Evolutionary conservation across 2,888 invertebrate genomes (phyloP).

Genomic region (Drosophila acutilabella): DNA sequence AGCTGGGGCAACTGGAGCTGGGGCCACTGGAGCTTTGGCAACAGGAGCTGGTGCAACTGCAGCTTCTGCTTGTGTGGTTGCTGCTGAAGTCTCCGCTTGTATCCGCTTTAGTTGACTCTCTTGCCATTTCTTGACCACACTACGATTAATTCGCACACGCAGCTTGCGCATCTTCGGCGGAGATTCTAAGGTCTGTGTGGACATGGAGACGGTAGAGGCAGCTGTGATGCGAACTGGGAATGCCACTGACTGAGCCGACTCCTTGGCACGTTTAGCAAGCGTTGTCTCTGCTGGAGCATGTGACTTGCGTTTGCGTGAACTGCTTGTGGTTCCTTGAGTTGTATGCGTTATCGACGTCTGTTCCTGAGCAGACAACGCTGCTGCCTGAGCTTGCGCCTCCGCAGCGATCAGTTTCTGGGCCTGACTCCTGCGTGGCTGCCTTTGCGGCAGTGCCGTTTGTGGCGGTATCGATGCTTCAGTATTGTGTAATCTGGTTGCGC

Average conservation of each 20-base stretch:
- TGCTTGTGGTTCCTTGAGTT: not conserved
- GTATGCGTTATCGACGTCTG: not conserved
- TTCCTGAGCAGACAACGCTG: not conserved
- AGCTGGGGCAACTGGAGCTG: no score
- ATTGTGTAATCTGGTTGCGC: not conserved
- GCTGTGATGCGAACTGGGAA: constrained; percentile 56
- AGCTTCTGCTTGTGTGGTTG: not conserved
- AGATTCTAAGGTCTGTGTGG: not conserved
- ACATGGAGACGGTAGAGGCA: constrained; percentile 1
- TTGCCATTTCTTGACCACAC: constrained; percentile 31
- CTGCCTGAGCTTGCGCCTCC: not conserved
- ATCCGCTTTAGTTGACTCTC: not conserved
- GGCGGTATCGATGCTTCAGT: not conserved
- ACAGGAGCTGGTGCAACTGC: not conserved
- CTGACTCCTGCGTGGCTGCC: constrained; percentile 15
- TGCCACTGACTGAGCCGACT: constrained; percentile 10
- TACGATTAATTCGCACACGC: constrained; percentile 63
- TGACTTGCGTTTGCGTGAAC: constrained; percentile 40
- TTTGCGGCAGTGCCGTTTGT: constrained; percentile 6
- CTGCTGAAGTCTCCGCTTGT: not conserved
- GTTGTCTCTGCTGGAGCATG: not conserved
- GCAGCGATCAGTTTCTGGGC: not conserved
- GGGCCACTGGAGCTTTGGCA: not conserved
- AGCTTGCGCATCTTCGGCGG: constrained; percentile 46
- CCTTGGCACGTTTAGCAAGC: constrained; percentile 30